Percentiles rank a stretch among this genome's conserved stretches.
phyloP scores from a whole-genome alignment of 2,888 invertebrate genomes.

The Amiota communis region DNA sequence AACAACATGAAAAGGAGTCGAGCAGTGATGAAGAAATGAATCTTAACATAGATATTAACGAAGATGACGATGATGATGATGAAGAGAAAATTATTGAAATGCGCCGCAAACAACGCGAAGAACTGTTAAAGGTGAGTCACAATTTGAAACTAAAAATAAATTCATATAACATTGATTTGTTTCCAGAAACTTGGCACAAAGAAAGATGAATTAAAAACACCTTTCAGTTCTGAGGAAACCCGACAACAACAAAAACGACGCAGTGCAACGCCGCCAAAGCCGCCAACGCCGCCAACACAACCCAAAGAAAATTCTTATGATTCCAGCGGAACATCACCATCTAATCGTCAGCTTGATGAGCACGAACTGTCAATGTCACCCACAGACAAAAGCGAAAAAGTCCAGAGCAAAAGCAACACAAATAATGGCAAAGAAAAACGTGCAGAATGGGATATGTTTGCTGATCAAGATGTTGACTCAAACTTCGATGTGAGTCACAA shows the following conservation, averaged over 20 bases:
- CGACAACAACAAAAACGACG: not conserved
- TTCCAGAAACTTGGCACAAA: slow-evolving; percentile 58
- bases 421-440: slow-evolving; percentile 69
- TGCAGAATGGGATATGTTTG: slow-evolving; percentile 93
- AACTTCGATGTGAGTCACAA: slow-evolving; percentile 79
- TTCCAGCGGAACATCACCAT: slow-evolving; percentile 53
- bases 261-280: slow-evolving; percentile 35
- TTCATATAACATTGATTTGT: slow-evolving; percentile 10
- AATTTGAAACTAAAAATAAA: not conserved
- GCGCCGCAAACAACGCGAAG: slow-evolving; percentile 89
- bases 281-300: not conserved
- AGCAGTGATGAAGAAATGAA: slow-evolving; percentile 81
- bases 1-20: slow-evolving; percentile 76
- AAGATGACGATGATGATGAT: slow-evolving; percentile 93
- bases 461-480: slow-evolving; percentile 87
- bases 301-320: slow-evolving; percentile 50
- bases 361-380: slow-evolving; percentile 45
- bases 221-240: not conserved
- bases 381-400: slow-evolving; percentile 28
- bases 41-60: slow-evolving; percentile 86
- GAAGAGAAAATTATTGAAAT: slow-evolving; percentile 94
- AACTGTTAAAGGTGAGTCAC: slow-evolving; percentile 82
- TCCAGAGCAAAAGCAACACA: slow-evolving; percentile 34
- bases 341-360: slow-evolving; percentile 40
- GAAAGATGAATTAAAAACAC: slow-evolving; percentile 29